phyloP scores from a whole-genome alignment of 2,113 vertebrate species.

The Grallaria varia region DNA sequence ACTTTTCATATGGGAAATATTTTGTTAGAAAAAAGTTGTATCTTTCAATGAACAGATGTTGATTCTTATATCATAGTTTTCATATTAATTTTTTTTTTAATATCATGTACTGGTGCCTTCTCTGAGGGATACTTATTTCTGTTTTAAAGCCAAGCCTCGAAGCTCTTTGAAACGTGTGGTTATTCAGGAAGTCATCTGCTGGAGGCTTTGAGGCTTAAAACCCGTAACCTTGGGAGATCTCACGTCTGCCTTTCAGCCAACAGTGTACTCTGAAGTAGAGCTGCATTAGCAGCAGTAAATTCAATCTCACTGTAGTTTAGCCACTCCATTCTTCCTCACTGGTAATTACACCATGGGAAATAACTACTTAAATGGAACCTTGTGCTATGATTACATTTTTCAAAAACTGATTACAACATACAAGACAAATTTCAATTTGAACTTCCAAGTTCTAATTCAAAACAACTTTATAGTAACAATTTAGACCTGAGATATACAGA shows the following conservation, averaged over 20 bases:
- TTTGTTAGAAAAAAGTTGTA: neutral
- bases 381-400: constrained; percentile 23
- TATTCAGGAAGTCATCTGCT: neutral
- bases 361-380: constrained; percentile 45
- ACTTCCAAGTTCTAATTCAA: constrained; percentile 49
- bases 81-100: neutral
- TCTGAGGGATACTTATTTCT: neutral
- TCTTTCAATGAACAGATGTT: neutral
- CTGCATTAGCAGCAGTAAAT: constrained; percentile 36
- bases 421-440: constrained; percentile 22
- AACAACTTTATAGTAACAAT: constrained; percentile 16
- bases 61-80: neutral
- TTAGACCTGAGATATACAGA: neutral
- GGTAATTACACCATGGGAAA: constrained; percentile 20
- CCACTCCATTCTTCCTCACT: constrained; percentile 20
- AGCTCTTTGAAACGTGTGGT: neutral
- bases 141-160: neutral
- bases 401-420: constrained; percentile 41
- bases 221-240: neutral
- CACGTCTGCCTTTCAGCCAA: neutral
- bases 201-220: constrained; percentile 14
- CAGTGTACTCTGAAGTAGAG: neutral
- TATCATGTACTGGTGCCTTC: neutral
- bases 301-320: constrained; percentile 27
- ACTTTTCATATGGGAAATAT: neutral